Evolutionary conservation across 2,113 vertebrate species (phyloP).

Genomic region (Pedionomus torquatus): DNA sequence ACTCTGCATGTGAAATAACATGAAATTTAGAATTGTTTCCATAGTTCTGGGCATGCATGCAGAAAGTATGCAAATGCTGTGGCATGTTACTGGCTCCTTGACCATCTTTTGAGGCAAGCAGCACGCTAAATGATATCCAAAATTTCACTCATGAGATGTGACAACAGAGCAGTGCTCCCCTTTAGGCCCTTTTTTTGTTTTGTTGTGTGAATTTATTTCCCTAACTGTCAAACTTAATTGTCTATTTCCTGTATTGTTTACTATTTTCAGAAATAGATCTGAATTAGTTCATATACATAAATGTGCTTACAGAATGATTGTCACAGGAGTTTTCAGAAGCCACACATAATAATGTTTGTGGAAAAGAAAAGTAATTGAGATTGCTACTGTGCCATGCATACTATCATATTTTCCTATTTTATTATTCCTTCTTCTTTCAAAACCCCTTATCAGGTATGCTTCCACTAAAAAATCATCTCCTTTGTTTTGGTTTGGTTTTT

Average conservation of each 20-base stretch:
- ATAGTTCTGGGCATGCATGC: not conserved
- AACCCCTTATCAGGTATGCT: not conserved
- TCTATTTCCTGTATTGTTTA: not conserved
- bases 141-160: not conserved
- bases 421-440: not conserved
- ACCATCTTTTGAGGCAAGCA: not conserved
- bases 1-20: not conserved
- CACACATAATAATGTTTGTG: not conserved
- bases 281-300: not conserved
- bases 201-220: not conserved
- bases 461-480: conserved; percentile 14
- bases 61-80: not conserved
- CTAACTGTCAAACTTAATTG: not conserved
- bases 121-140: not conserved
- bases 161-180: not conserved
- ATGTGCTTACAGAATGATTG: not conserved
- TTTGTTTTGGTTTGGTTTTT: too few relatives aligned
- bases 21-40: not conserved
- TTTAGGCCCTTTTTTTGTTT: not conserved
- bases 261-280: not conserved
- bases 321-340: not conserved
- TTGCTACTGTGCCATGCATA: not conserved
- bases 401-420: not conserved
- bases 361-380: not conserved
- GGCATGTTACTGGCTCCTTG: not conserved